Base-by-base conservation (phyloP, 2,113 vertebrate species). In the Oreamnos americanus region DNA sequence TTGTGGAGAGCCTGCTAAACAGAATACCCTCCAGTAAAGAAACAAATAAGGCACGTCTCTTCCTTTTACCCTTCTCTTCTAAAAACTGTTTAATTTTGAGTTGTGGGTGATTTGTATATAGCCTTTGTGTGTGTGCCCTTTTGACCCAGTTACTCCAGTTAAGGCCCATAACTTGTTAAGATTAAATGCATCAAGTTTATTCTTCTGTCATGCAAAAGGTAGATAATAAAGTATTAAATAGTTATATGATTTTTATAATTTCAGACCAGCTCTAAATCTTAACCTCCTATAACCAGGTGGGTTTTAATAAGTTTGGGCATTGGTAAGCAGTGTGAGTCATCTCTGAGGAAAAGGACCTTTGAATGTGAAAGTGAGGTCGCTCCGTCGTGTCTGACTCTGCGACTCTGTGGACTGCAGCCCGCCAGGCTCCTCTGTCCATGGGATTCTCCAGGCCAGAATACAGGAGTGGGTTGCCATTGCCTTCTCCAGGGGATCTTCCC, bases 21-120 rank as follows among this genome's bases (percentile, higher is more conserved):
- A 99, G 99, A 96, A 99, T 99, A 95, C 99, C 99, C 33, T 99
- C 99, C 55, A 99, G 99, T 98, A 99, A 99, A 98, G 99, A 99
- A 98, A 99, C 99, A 96, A 99, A 99, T 89, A 99, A 99, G 99
- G 99, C 97, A 98, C 98, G 98, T 95, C 83, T 92, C 16, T 85
- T 93, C 71, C 30, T 53, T 79, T 92, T 7, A 47, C 84, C 26
- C 0, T 53, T 94, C 53, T 60, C 9, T 86, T 60, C 2, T 91
- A 28, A 45, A 93, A 76, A 6, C 36, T 23, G 36, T 39, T 39
- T 74, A 74, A 36, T 87, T 94, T 96, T 87, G 21, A 83, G 23
- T 36, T 43, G 89, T 33, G 47, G 26, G 3, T 94, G 12, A 71
- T 49, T 67, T 84, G 17, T 85, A 5, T 25, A 36, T 43, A 26